Evolutionary conservation across 1,140 invertebrate species (phyloP).

Genomic region (Cydia fagiglandana): DNA sequence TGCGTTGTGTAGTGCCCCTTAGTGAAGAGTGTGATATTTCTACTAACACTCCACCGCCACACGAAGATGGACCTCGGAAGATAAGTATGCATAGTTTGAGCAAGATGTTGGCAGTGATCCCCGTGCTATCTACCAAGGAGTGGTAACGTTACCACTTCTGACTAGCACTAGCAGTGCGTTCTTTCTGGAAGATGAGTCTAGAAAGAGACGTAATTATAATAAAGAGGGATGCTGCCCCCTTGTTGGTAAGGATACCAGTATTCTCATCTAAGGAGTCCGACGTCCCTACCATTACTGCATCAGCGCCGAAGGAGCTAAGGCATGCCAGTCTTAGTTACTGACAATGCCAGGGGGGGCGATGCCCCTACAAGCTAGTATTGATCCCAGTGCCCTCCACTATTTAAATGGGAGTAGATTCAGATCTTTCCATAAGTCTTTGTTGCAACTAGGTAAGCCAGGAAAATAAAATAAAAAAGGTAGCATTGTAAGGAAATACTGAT

Average conservation of each 20-base stretch:
- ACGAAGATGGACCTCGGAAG: constrained; percentile 68
- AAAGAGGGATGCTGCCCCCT: no score
- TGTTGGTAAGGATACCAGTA: no score
- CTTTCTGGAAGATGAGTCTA: constrained; percentile 63
- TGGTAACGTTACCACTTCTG: constrained; percentile 83
- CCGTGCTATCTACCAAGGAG: constrained; percentile 90
- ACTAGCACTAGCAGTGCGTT: constrained; percentile 80
- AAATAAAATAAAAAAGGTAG: no score
- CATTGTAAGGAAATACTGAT: no score
- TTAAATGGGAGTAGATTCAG: no score
- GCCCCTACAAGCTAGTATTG: constrained; percentile 88
- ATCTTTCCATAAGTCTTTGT: no score
- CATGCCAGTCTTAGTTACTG: no score
- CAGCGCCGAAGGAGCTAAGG: constrained; percentile 73
- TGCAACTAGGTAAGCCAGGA: no score
- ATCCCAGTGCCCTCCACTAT: constrained; percentile 58
- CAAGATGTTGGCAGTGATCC: constrained; percentile 83
- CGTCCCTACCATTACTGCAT: constrained; percentile 83
- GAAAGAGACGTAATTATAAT: constrained; percentile 63
- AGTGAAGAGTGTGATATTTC: constrained; percentile 93
- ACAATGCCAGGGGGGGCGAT: constrained; percentile 88
- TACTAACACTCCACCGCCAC: constrained; percentile 84
- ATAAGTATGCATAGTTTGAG: constrained; percentile 2
- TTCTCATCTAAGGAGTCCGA: constrained; percentile 83
- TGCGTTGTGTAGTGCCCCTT: constrained; percentile 92